A percentile compares a stretch with the other conserved stretches of the same genome.
Conservation (phyloP, 2,888 invertebrate species). For the Caenorhabditis sp. region DNA sequence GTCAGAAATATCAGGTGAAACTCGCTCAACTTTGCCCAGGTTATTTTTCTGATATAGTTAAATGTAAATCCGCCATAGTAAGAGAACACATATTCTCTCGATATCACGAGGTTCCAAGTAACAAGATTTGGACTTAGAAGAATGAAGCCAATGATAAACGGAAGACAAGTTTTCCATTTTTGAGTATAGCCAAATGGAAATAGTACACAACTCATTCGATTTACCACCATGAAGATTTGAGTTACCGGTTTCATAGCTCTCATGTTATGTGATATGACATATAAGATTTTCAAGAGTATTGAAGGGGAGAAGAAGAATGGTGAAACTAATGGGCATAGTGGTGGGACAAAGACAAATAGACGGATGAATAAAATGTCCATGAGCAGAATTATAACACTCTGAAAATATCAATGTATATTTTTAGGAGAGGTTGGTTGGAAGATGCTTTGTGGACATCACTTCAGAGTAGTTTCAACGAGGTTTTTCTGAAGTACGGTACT, state of each 20-base stretch:
- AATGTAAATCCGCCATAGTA: no score
- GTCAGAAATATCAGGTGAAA: constrained; percentile 23
- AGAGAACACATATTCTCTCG: neutral
- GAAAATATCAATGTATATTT: neutral
- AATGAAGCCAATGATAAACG: neutral
- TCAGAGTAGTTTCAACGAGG: no score
- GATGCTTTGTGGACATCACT: no score
- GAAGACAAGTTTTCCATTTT: constrained; percentile 5
- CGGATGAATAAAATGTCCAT: constrained; percentile 15
- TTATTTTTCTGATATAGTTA: no score
- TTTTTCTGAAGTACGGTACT: no score
- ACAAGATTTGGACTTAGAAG: constrained; percentile 6
- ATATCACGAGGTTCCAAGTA: constrained; percentile 16
- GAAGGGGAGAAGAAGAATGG: constrained; percentile 8
- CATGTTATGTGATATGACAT: neutral
- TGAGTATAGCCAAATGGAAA: neutral
- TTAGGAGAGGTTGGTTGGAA: no score
- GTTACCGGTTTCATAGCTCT: constrained; percentile 11
- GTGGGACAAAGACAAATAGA: constrained; percentile 7
- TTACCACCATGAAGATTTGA: constrained; percentile 21
- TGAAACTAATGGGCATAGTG: constrained; percentile 8
- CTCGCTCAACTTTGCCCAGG: no score
- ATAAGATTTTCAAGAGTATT: constrained; percentile 11
- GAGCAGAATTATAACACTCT: constrained; percentile 5
- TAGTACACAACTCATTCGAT: constrained; percentile 25